A percentile compares a stretch with the other conserved stretches of the same genome.
phyloP scores from a whole-genome alignment of 2,888 invertebrate genomes.

The Macaria liturata region DNA sequence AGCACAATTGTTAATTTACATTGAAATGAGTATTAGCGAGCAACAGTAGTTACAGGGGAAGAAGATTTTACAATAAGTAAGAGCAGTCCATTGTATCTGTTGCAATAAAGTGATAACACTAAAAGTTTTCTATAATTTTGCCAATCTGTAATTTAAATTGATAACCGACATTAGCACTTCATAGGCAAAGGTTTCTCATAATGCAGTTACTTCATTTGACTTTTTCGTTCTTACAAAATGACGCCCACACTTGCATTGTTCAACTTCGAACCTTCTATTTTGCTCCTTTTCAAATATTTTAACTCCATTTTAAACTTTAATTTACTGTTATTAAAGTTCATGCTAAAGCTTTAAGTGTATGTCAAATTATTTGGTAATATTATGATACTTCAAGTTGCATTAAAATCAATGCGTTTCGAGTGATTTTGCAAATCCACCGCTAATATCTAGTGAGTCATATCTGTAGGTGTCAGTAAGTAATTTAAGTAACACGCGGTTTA shows the following conservation, averaged over 20 bases:
- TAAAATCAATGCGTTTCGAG: constrained; percentile 40
- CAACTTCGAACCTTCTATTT: constrained; percentile 35
- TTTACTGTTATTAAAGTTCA: constrained; percentile 1
- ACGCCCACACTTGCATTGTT: constrained; percentile 66
- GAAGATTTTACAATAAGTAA: too few species aligned
- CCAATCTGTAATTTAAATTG: too few species aligned
- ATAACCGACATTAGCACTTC: constrained; percentile 27
- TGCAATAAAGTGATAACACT: too few species aligned
- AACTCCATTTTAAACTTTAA: not conserved
- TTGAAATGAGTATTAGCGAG: too few species aligned
- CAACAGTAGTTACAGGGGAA: too few species aligned
- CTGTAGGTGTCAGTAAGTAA: constrained; percentile 43
- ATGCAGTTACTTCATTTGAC: constrained; percentile 47
- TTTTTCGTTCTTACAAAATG: constrained; percentile 64
- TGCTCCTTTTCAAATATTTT: not conserved
- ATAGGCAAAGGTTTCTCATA: constrained; percentile 44
- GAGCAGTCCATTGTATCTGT: too few species aligned
- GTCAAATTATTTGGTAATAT: constrained; percentile 2
- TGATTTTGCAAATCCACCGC: constrained; percentile 51
- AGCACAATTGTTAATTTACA: too few species aligned
- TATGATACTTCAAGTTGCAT: constrained; percentile 22
- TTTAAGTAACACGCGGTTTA: constrained; percentile 38
- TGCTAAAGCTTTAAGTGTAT: not conserved
- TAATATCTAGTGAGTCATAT: constrained; percentile 48
- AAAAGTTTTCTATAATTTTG: too few species aligned